phyloP scores from a whole-genome alignment of 64 coral and sea anemone species.

The Hydrozoanthus tunicans region DNA sequence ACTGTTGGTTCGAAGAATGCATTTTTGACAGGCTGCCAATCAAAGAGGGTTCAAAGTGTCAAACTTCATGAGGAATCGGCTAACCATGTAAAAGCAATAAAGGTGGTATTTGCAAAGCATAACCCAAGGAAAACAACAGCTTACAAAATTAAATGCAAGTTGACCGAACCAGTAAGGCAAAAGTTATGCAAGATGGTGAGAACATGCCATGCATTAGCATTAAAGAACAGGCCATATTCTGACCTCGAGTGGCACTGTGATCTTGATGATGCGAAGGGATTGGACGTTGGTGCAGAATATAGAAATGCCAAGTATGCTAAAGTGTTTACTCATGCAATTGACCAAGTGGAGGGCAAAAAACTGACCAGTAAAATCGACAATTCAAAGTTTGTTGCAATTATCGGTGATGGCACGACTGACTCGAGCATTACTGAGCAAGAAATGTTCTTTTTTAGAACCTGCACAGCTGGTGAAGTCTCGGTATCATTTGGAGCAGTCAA shows the following conservation, averaged over 20 bases:
- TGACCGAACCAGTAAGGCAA: not conserved
- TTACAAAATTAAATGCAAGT: not conserved
- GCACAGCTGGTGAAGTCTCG: not conserved
- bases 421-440: constrained; percentile 40
- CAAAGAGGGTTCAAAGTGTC: constrained; percentile 9
- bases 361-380: not conserved
- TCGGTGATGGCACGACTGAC: constrained; percentile 38
- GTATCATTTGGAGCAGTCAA: constrained; percentile 16
- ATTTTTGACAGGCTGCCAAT: constrained; percentile 25
- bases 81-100: constrained; percentile 18
- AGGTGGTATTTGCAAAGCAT: not conserved
- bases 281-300: constrained; percentile 1
- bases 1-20: constrained; percentile 36
- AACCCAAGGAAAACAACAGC: constrained; percentile 5
- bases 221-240: constrained; percentile 8
- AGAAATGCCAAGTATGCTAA: constrained; percentile 13
- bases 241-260: constrained; percentile 2
- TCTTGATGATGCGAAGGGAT: not conserved
- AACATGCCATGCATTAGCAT: constrained; percentile 11
- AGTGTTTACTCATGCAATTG: constrained; percentile 14
- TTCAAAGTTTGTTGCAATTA: not conserved
- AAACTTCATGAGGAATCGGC: constrained; percentile 29
- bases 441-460: constrained; percentile 41
- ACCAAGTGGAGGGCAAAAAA: constrained; percentile 1
- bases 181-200: not conserved